phyloP scores from a whole-genome alignment of 1,140 invertebrate species.

The Ceratina japonica region DNA sequence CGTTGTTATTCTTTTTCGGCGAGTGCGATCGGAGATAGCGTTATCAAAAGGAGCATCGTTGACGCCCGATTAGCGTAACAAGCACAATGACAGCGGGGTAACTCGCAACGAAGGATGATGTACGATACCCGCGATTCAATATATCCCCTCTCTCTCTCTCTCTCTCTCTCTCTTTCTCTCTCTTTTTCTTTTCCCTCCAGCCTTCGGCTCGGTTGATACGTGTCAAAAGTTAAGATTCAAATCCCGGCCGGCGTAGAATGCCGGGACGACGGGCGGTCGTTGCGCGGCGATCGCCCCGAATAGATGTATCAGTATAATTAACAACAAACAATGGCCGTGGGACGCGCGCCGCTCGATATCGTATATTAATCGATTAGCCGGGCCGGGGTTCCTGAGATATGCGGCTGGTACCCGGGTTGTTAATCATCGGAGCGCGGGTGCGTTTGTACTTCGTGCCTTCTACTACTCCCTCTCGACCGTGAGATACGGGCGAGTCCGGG shows the following conservation, averaged over 20 bases:
- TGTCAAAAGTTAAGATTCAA: conserved; percentile 55
- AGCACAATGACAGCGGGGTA: conserved; percentile 17
- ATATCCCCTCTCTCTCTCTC: not conserved
- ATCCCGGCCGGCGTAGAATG: conserved; percentile 27
- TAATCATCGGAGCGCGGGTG: conserved; percentile 61
- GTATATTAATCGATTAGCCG: conserved; percentile 65
- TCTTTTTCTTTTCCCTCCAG: no score
- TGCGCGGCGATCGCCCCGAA: conserved; percentile 32
- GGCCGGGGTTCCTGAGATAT: conserved; percentile 53
- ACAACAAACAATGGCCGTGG: conserved; percentile 65
- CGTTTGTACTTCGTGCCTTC: conserved; percentile 59
- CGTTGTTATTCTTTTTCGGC: conserved; percentile 15
- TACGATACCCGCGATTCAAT: conserved; percentile 26
- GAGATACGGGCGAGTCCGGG: not conserved
- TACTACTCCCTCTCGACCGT: conserved; percentile 30
- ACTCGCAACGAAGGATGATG: conserved; percentile 21
- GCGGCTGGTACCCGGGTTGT: conserved; percentile 40
- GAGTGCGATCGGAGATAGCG: not conserved
- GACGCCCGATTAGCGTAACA: conserved; percentile 26
- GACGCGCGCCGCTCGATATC: conserved; percentile 55
- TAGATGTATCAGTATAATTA: conserved; percentile 67
- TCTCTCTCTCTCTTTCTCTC: not conserved
- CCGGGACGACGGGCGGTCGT: conserved; percentile 51
- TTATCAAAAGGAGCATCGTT: not conserved
- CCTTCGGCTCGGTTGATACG: conserved; percentile 22